Evolutionary conservation across 2,888 invertebrate species (phyloP).

Genomic region (Heliothis peltigera): DNA sequence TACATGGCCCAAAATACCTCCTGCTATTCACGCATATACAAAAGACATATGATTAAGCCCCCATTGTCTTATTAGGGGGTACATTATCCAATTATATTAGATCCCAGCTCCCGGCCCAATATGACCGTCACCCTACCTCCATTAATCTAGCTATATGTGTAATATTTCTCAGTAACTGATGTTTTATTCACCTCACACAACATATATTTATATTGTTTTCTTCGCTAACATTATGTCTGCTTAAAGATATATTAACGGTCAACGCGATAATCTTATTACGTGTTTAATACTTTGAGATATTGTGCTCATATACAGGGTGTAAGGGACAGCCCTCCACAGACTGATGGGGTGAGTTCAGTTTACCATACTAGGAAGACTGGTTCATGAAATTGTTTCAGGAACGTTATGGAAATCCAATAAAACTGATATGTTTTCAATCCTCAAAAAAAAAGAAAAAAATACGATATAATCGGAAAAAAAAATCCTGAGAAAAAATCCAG

Average conservation of each 20-base stretch:
- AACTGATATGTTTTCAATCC: too few relatives aligned
- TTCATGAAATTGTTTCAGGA: too few relatives aligned
- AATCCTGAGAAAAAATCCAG: too few relatives aligned
- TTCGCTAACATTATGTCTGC: slow-evolving; percentile 64
- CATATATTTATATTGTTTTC: slow-evolving; percentile 76
- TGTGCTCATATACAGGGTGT: slow-evolving; percentile 24
- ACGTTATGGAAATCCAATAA: too few relatives aligned
- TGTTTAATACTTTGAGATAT: slow-evolving; percentile 42
- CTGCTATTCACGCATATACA: slow-evolving; percentile 28
- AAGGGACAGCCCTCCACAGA: too few relatives aligned
- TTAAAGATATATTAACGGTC: slow-evolving; percentile 64
- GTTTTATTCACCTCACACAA: slow-evolving; percentile 76
- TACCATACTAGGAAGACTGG: too few relatives aligned
- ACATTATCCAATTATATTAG: slow-evolving; percentile 41
- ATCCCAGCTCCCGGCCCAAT: slow-evolving; percentile 61
- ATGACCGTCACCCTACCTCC: slow-evolving; percentile 72
- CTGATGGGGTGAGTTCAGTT: too few relatives aligned
- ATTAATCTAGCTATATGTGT: slow-evolving; percentile 82
- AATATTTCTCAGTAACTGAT: slow-evolving; percentile 79
- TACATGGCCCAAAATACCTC: background rate
- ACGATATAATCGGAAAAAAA: too few relatives aligned
- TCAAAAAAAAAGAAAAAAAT: too few relatives aligned
- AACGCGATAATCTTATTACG: slow-evolving; percentile 44
- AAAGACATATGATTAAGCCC: slow-evolving; percentile 18
- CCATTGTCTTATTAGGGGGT: slow-evolving; percentile 30